Evolutionary conservation across 2,113 vertebrate genomes (phyloP), one percentile per base, ranked within the genome.

Genomic region (Prunella fulvescens): DNA sequence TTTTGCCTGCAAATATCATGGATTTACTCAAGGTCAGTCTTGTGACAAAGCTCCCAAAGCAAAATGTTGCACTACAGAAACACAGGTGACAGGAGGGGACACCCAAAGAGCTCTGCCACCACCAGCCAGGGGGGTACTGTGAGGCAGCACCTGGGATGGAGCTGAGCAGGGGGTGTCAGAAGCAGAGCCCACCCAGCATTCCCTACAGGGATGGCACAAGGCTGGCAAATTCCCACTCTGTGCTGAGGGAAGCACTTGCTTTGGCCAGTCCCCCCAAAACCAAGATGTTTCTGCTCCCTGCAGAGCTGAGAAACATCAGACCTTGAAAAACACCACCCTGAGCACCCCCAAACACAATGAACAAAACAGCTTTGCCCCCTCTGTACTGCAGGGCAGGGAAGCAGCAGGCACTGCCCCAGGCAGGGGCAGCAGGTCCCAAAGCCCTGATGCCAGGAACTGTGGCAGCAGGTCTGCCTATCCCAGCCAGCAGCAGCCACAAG

Each of bases 151-250:
- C 15, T 9, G 42, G 62, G 26, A 57, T 3, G 19, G 35, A 31
- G 58, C 54, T 29, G 40, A 69, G 58, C 37, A n/a, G 1, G 3
- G 0, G 1, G n/a, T 20, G 51, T 35, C 0, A 0, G 44, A 31
- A 77, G 69, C 58, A 73, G 47, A 76, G 44, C 12, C 23, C 51
- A 5, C 13, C 7, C 45, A 11, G 42, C 5, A 20, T 7, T 70
- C 8, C 0, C 44, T 28, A 7, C 35, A 90, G 50, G 18, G 39
- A 10, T 14, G 51, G 48, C 4, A 2, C 58, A 44, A 20, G 42
- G 73, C 42, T 81, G 44, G 37, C 22, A 33, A 19, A 44, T 0
- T 6, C n/a, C 65, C 40, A 13, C 11, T 13, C 58, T 4, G 20
- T 0, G 6, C 42, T 3, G 6, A 37, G 42, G 51, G 16, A 11